Evolutionary conservation across 2,888 invertebrate genomes (phyloP), one percentile per base, ranked within the genome.

Genomic region (Meliscaeva auricollis): DNA sequence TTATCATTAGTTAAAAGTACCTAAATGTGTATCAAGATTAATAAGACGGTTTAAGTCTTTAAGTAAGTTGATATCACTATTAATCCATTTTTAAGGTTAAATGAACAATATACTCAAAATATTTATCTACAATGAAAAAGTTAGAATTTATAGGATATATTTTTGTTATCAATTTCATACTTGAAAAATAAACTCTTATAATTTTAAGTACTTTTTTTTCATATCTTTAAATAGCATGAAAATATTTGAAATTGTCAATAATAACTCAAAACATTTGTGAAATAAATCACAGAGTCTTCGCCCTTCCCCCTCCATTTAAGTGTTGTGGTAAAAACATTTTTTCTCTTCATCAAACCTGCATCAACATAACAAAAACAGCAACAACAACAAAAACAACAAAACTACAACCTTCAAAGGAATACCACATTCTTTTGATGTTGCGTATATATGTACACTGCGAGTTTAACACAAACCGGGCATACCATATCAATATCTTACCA

Each of bases 211-310:
- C n/a, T n/a, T n/a, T n/a, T n/a, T n/a, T n/a, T n/a, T n/a, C n/a
- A n/a, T n/a, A n/a, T n/a, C n/a, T n/a, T n/a, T n/a, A 26, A 26
- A 26, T 38, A 13, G 3, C 38, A 38, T 38, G 38, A 7, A 38
- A 38, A 22, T 22, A 4, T 22, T 35, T 17, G 38, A 41, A 60
- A 38, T 38, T 38, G 22, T 41, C 41, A 60, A 41, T 22, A 41
- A 56, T 56, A 56, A 56, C 9, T 80, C 75, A 69, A 48, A 82
- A 72, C 72, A 68, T 30, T 75, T 38, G 20, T 60, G 9, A 68
- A 73, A 68, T 73, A 83, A 73, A 73, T 77, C 82, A 77, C 48
- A 77, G 66, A 60, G 38, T 68, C 56, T 9, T 41, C 76, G 22
- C 30, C 62, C 52, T 54, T 8, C 38, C 30, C n/a, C 26, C 9